Evolutionary conservation across 2,113 vertebrate species (phyloP).

Genomic region (Clarias gariepinus): DNA sequence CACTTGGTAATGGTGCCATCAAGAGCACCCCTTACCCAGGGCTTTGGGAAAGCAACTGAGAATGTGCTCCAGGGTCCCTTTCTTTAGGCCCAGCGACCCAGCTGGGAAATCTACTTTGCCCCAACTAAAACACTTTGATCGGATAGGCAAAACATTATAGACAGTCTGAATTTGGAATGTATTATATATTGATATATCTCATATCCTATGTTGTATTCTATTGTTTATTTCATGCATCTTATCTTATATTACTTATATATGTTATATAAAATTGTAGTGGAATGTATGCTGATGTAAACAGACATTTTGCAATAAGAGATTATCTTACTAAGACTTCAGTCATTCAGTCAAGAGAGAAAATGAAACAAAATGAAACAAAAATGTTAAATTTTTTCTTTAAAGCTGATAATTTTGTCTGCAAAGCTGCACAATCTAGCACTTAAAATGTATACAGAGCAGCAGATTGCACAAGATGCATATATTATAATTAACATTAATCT

Average conservation of each 20-base stretch:
- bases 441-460: background rate
- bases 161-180: background rate
- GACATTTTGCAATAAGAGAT: background rate
- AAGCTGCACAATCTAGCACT: background rate
- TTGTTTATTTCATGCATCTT: background rate
- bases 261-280: too few species aligned
- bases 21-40: too few species aligned
- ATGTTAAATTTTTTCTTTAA: background rate
- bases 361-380: background rate
- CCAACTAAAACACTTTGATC: too few species aligned
- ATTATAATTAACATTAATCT: background rate
- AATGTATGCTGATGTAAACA: background rate
- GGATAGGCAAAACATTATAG: too few species aligned
- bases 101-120: too few species aligned
- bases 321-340: background rate
- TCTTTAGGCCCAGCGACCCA: too few species aligned
- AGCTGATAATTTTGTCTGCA: background rate
- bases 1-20: too few species aligned
- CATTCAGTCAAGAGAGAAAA: background rate
- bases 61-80: too few species aligned
- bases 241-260: background rate
- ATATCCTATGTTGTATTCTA: background rate
- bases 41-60: too few species aligned
- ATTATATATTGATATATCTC: background rate
- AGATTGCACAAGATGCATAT: background rate